Base-by-base conservation (phyloP, 2,113 vertebrate species). In the Alces alces region DNA sequence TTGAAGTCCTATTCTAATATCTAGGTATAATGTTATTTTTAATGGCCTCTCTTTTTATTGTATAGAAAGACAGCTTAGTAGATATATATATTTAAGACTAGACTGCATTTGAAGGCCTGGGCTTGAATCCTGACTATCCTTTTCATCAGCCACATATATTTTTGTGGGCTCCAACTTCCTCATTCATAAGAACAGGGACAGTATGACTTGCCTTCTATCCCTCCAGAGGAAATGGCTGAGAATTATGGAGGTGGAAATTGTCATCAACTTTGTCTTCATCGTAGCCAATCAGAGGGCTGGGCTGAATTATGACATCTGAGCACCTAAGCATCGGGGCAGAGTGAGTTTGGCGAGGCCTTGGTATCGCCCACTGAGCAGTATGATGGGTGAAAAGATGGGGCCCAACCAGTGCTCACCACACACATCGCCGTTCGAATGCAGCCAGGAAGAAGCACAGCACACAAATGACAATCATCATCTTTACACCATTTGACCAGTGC, bases 11-110 rank as follows among this genome's bases (percentile, higher is more conserved):
- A 7, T 10, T 88, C 21, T 54, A 57, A 45, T 57, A 17, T 25
- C 47, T n/a, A 70, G 10, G 30, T 87, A 36, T 6, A 39, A 43
- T 39, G 66, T 94, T 82, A 94, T 86, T 96, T 93, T 90, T 79
- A 94, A 19, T 91, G 78, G 15, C 7, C 11, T 50, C 30, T 85
- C 9, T 12, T 58, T 86, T 92, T 91, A 66, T 47, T 94, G 8
- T 4, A 58, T 25, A 90, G 25, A 45, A 96, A 47, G 5, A 55
- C 13, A 80, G 23, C 47, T 50, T 80, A 80, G 47, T n/a, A 50
- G 15, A 50, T 50, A 33, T 50, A 33, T 11, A 33, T 52, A 50
- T 50, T 52, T 47, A 50, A 17, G 19, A 61, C 33, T 79, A n/a
- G n/a, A 30, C 64, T 60, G 39, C 5, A 85, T 80, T 79, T 55